Percentiles rank a stretch among this genome's conserved stretches.
These are phyloP conservation scores for Acleris emargana DNA, from an alignment of 2,888 invertebrate species.

Conservation along the genomic window DNA sequence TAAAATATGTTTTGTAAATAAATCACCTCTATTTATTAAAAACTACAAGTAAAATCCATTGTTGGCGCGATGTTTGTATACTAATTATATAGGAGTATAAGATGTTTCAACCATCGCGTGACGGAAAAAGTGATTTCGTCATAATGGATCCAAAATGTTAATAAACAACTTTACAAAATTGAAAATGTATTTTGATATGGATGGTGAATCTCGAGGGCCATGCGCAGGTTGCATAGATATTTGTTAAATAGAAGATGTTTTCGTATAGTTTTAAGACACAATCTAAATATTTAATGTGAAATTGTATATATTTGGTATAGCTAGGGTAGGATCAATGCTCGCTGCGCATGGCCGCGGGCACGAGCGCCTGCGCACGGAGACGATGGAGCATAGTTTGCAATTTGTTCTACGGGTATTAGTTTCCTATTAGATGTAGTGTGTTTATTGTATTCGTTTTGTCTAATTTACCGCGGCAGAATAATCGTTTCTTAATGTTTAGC, in stretches of 20 bases:
- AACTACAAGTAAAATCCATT: conserved; percentile 14
- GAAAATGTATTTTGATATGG: conserved; percentile 29
- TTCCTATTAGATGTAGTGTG: conserved; percentile 80
- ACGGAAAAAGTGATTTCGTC: conserved; percentile 2
- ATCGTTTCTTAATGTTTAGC: conserved; percentile 68
- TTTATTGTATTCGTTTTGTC: conserved; percentile 73
- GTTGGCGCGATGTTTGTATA: conserved; percentile 8
- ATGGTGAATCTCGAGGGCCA: conserved; percentile 44
- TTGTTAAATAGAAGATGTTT: conserved; percentile 34
- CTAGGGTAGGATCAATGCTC: conserved; percentile 25
- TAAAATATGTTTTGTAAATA: conserved; percentile 32
- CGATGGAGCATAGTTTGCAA: conserved; percentile 63
- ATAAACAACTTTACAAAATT: conserved; percentile 29
- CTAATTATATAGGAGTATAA: background rate
- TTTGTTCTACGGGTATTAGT: conserved; percentile 84
- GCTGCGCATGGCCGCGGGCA: conserved; percentile 17
- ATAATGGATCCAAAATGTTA: conserved; percentile 28
- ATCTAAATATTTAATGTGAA: conserved; percentile 34
- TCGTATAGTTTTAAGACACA: conserved; percentile 33
- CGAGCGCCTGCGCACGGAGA: background rate
- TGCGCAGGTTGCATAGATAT: conserved; percentile 50
- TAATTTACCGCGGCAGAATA: conserved; percentile 54
- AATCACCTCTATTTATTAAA: conserved; percentile 20
- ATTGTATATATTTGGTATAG: conserved; percentile 26
- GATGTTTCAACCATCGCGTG: background rate